These are phyloP conservation scores for Zhengitettix transpicula DNA, from an alignment of 2,888 invertebrate genomes.

Conservation along the genomic window DNA sequence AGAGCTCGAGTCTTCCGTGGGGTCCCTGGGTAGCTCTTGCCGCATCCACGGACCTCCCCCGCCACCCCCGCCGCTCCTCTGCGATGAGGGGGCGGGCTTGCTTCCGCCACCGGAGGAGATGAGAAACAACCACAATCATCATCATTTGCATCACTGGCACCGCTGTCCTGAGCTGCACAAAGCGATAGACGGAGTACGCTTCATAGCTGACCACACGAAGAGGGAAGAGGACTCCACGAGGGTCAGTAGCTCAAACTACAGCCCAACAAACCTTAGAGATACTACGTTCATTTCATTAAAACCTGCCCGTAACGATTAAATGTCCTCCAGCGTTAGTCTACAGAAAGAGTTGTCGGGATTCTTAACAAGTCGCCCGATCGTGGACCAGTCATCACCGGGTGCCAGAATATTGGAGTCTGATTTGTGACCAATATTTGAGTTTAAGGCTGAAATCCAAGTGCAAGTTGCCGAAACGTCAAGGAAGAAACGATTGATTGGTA, in stretches of 20 bases:
- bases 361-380: no score
- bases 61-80: neutral
- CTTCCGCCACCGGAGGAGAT: conserved; percentile 18
- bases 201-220: conserved; percentile 83
- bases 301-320: no score
- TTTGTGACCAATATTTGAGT: no score
- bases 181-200: conserved; percentile 82
- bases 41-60: conserved; percentile 35
- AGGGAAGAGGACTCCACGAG: conserved; percentile 82
- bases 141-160: conserved; percentile 57
- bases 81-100: conserved; percentile 10
- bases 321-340: no score
- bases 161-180: conserved; percentile 83
- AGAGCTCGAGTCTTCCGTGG: neutral
- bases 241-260: conserved; percentile 32
- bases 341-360: no score
- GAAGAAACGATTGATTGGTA: no score
- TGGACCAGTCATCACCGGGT: no score
- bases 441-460: no score
- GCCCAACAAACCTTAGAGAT: no score
- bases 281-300: no score
- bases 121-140: neutral
- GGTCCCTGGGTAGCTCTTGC: conserved; percentile 28
- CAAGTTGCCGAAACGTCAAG: no score
- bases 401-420: no score